Base-by-base conservation (phyloP, 2,113 vertebrate species). In the Chlorocebus sabaeus region DNA sequence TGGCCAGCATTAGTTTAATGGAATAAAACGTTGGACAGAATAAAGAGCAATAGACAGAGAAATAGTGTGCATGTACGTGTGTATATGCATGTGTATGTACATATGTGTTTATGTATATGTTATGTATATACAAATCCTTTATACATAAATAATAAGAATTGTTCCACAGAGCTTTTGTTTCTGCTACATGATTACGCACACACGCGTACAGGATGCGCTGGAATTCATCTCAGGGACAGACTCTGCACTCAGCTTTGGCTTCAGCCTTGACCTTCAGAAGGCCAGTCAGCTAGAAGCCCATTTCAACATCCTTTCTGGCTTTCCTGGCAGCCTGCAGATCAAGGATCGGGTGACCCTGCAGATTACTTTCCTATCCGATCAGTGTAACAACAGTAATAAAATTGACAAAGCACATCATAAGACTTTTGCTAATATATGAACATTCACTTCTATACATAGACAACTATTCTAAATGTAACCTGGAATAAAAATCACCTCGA, bases 121-220 rank as follows among this genome's bases (percentile, higher is more conserved):
- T 64, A 8, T 48, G 17, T 68, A 22, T 50, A 23, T 68, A n/a
- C 13, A 23, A 50, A 48, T 45, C 6, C 32, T 76, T 20, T 10
- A 4, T 18, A 35, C 20, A 16, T 52, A 9, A 78, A 86, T 80
- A 30, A 23, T 43, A 61, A 95, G 16, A 30, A 30, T 20, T 55
- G 27, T 35, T 64, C 64, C 81, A 27, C 17, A 27, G 45, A 61
- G 5, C 17, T 55, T 70, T 27, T 30, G 4, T 84, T 55, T 92
- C 32, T 4, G 12, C 27, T 30, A 57, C 55, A 40, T 38, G 61
- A 64, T 32, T 32, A 64, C 0, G 2, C 64, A 25, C 55, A 57
- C 20, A 17, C 0, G 22, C 59, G 8, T 3, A 18, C 11, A 1
- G 13, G 35, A 12, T 1, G 3, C n/a, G 4, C 20, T 40, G 25